phyloP scores from a whole-genome alignment of 2,797 vertebrate genomes.

The Rhinophrynus dorsalis region DNA sequence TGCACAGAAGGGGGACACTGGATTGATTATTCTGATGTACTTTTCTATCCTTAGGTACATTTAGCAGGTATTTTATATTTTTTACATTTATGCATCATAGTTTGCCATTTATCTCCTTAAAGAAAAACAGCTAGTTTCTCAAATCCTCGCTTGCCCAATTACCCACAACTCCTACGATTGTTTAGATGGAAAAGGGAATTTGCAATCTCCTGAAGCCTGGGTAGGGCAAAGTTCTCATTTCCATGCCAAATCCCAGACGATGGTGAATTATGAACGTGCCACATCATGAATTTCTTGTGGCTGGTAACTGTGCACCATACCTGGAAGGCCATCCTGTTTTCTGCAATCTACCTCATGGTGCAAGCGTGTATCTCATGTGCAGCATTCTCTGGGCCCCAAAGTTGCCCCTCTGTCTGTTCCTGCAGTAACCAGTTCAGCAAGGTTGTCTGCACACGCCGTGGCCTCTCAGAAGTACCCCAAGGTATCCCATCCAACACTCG shows the following conservation, averaged over 20 bases:
- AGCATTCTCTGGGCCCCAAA: constrained; percentile 82
- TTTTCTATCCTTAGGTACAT: constrained; percentile 20
- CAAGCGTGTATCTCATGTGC: constrained; percentile 86
- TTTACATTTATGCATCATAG: constrained; percentile 20
- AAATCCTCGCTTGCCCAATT: constrained; percentile 21
- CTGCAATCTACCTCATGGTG: constrained; percentile 87
- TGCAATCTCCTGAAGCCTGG: constrained; percentile 85
- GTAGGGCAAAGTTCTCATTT: constrained; percentile 78
- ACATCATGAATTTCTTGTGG: constrained; percentile 98
- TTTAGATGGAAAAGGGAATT: constrained; percentile 89
- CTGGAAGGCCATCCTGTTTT: constrained; percentile 90
- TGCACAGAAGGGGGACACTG: constrained; percentile 8
- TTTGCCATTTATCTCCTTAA: constrained; percentile 17
- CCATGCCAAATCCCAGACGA: constrained; percentile 75
- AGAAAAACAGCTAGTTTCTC: constrained; percentile 10
- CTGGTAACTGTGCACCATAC: constrained; percentile 95
- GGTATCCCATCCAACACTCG: constrained; percentile 92
- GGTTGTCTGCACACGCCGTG: constrained; percentile 93
- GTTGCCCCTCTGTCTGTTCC: constrained; percentile 92
- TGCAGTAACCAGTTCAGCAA: constrained; percentile 97
- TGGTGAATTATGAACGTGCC: constrained; percentile 97
- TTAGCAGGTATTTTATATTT: constrained; percentile 8
- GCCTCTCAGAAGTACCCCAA: constrained; percentile 85
- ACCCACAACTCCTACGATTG: constrained; percentile 63
- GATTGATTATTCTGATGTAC: constrained; percentile 9